Conservation (phyloP, 2,797 vertebrate species). For the Channa striata region DNA sequence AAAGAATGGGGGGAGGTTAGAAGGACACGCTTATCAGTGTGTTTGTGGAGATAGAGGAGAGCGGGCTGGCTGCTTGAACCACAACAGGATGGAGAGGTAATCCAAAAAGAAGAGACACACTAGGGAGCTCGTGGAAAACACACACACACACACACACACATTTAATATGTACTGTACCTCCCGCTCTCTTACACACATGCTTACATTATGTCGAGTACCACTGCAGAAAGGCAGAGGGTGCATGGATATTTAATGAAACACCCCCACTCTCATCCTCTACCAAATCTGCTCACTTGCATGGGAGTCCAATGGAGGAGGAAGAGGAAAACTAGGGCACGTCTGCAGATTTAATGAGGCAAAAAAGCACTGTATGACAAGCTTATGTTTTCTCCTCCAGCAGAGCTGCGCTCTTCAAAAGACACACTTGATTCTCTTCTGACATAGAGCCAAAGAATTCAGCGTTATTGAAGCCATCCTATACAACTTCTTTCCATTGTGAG, state of each 20-base stretch:
- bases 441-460: slow-evolving; percentile 20
- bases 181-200: slow-evolving; percentile 28
- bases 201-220: slow-evolving; percentile 55
- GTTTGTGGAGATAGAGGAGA: slow-evolving; percentile 59
- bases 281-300: slow-evolving; percentile 69
- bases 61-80: slow-evolving; percentile 40
- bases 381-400: slow-evolving; percentile 75
- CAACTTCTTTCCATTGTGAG: slow-evolving; percentile 39
- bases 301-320: slow-evolving; percentile 67
- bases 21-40: slow-evolving; percentile 65
- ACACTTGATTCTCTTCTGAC: slow-evolving; percentile 53
- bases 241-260: slow-evolving; percentile 79
- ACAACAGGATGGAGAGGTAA: slow-evolving; percentile 66
- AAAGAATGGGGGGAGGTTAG: slow-evolving; percentile 56
- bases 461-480: slow-evolving; percentile 27
- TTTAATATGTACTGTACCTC: slow-evolving; percentile 14
- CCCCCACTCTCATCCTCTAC: slow-evolving; percentile 60
- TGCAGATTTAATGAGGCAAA: slow-evolving; percentile 85
- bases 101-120: not conserved
- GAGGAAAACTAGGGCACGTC: slow-evolving; percentile 79
- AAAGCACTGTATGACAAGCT: slow-evolving; percentile 73
- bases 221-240: slow-evolving; percentile 59
- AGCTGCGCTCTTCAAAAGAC: slow-evolving; percentile 62
- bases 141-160: slow-evolving; percentile 36
- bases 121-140: slow-evolving; percentile 28